phyloP scores from a whole-genome alignment of 2,113 vertebrate genomes.

The Carettochelys insculpta region DNA sequence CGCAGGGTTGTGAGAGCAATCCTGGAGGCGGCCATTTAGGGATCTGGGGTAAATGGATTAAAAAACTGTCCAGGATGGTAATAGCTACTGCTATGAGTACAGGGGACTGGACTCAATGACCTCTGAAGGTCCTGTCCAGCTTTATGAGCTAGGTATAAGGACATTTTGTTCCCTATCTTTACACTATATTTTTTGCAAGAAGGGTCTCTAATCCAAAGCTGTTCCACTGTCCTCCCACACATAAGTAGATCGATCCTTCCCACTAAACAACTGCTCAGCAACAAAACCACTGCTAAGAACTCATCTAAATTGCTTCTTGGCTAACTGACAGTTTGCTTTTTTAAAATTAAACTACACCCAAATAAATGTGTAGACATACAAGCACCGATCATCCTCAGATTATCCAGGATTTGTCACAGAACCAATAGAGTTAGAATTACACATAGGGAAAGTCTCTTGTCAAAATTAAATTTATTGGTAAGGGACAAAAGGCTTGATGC shows the following conservation, averaged over 20 bases:
- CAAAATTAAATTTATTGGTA: slow-evolving; percentile 1
- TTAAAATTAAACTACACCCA: neutral
- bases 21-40: too few relatives aligned
- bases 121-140: too few relatives aligned
- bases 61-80: too few relatives aligned
- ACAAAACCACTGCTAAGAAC: neutral
- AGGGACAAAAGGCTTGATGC: neutral
- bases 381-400: neutral
- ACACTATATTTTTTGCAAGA: neutral
- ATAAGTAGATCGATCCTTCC: neutral
- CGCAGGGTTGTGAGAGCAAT: too few relatives aligned
- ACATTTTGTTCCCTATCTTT: neutral
- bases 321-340: neutral
- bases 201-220: neutral
- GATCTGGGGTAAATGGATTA: too few relatives aligned
- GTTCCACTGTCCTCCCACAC: neutral
- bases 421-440: neutral
- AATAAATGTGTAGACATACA: rapidly evolving
- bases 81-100: too few relatives aligned
- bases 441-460: neutral
- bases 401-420: neutral
- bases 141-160: too few relatives aligned
- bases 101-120: too few relatives aligned
- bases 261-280: neutral
- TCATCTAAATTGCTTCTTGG: neutral